Evolutionary conservation across 2,797 vertebrate genomes (phyloP).

Genomic region (Cygnus olor): DNA sequence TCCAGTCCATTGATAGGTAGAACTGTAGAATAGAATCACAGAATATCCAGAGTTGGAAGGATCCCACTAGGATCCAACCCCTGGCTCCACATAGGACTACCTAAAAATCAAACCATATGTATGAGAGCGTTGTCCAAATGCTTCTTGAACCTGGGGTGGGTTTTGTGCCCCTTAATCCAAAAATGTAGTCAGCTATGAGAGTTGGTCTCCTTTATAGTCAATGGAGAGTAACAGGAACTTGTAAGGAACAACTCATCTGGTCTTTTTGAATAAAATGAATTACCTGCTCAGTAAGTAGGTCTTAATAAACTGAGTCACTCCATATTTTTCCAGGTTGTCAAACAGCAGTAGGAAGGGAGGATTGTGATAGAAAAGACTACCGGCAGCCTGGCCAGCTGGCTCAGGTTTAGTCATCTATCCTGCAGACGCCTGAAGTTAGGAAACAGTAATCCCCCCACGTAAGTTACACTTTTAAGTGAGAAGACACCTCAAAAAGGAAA

Average conservation of each 20-base stretch:
- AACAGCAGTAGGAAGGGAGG: background rate
- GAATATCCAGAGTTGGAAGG: background rate
- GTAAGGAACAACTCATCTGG: background rate
- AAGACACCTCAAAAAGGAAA: background rate
- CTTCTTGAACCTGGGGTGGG: background rate
- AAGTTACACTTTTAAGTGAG: background rate
- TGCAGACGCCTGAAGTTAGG: background rate
- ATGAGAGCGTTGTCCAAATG: background rate
- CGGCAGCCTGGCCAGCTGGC: background rate
- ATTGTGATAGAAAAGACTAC: background rate
- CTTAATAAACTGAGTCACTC: background rate
- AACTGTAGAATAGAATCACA: background rate
- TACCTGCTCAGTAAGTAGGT: background rate
- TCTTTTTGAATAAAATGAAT: background rate
- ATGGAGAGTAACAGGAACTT: background rate
- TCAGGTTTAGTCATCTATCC: background rate
- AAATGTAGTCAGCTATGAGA: background rate
- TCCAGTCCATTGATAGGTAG: background rate
- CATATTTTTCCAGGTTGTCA: background rate
- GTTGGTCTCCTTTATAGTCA: background rate
- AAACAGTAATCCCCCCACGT: background rate
- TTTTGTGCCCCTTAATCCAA: background rate
- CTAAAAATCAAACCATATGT: background rate
- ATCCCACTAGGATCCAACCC: background rate
- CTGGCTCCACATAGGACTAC: background rate